Evolutionary conservation across 1,140 invertebrate species (phyloP).

Genomic region (Uloborus diversus): DNA sequence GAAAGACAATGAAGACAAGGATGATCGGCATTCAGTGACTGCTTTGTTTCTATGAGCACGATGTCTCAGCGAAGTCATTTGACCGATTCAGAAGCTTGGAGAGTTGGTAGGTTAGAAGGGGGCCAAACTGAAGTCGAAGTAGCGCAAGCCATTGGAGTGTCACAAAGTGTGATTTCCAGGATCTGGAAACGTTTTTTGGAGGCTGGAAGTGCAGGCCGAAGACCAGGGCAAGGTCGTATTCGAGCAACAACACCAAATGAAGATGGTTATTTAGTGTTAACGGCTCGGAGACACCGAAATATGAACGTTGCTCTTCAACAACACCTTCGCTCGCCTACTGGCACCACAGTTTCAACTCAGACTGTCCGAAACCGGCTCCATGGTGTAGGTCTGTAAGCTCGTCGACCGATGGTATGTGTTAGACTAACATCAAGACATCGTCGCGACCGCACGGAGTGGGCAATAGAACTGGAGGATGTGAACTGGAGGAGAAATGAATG

Average conservation of each 20-base stretch:
- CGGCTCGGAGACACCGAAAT: background rate
- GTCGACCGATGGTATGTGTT: background rate
- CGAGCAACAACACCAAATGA: background rate
- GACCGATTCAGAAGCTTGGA: too few species aligned
- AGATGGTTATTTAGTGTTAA: background rate
- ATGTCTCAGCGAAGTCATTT: too few species aligned
- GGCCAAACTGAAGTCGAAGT: too few species aligned
- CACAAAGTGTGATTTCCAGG: too few species aligned
- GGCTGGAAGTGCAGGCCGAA: too few species aligned
- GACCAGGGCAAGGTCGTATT: background rate
- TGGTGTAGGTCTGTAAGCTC: background rate
- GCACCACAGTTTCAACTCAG: conserved; percentile 1
- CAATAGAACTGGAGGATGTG: background rate
- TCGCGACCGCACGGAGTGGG: background rate
- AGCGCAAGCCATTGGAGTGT: too few species aligned
- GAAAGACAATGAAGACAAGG: too few species aligned
- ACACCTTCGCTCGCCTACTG: background rate
- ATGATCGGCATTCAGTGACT: too few species aligned
- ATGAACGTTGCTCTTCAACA: conserved; percentile 1
- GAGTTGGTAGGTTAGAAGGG: too few species aligned
- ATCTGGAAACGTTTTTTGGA: too few species aligned
- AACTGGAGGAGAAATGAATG: too few species aligned
- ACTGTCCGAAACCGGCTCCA: conserved; percentile 1
- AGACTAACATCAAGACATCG: background rate
- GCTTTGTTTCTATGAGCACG: too few species aligned